Evolutionary conservation across 2,888 invertebrate species (phyloP).

Genomic region (Drosophila testacea): DNA sequence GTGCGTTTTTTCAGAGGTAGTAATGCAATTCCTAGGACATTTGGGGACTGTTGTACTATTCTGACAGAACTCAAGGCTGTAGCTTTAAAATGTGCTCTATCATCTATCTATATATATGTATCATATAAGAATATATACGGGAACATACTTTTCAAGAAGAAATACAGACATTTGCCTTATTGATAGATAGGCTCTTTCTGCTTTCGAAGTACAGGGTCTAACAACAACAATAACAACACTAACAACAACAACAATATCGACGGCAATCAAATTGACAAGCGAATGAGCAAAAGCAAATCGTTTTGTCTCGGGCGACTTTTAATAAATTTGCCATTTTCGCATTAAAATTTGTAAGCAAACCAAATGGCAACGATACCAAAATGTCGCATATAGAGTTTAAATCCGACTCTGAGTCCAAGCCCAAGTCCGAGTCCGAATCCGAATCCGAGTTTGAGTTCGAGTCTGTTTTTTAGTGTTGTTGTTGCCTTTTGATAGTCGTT

Average conservation of each 20-base stretch:
- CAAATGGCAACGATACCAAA: slow-evolving; percentile 40
- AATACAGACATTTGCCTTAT: too few species aligned
- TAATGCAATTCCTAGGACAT: too few species aligned
- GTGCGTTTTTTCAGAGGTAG: too few species aligned
- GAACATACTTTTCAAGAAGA: too few species aligned
- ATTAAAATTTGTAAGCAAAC: slow-evolving; percentile 81
- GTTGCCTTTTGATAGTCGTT: slow-evolving; percentile 2
- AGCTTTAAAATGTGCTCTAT: too few species aligned
- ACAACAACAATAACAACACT: background rate
- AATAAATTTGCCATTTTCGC: slow-evolving; percentile 83
- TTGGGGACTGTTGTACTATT: too few species aligned
- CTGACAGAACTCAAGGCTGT: too few species aligned
- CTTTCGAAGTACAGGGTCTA: background rate
- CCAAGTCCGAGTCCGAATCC: too few species aligned
- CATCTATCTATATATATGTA: too few species aligned
- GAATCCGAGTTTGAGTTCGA: too few species aligned
- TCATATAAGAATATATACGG: too few species aligned
- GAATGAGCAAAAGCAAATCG: slow-evolving; percentile 60
- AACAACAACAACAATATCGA: slow-evolving; percentile 9
- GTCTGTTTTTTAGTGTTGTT: background rate
- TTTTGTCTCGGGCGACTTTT: slow-evolving; percentile 67
- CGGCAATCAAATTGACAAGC: slow-evolving; percentile 76
- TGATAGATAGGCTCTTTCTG: background rate
- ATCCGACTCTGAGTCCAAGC: too few species aligned
- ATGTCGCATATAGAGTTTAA: slow-evolving; percentile 2